Evolutionary conservation across 1,140 invertebrate genomes (phyloP).

Genomic region (Drosophila nannoptera): DNA sequence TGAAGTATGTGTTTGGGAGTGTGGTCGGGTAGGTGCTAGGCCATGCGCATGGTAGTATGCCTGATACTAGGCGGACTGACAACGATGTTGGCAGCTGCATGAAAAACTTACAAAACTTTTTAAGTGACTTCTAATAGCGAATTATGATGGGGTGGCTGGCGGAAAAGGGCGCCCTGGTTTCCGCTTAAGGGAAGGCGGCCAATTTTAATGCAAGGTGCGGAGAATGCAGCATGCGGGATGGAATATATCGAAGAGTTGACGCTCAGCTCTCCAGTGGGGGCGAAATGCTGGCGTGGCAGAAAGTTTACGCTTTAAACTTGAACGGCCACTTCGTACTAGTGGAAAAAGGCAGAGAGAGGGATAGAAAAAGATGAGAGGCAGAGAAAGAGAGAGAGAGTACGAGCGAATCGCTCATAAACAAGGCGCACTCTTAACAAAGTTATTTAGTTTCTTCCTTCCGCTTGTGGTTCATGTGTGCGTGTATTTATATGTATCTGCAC

Average conservation of each 20-base stretch:
- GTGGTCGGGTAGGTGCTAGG: conserved; percentile 8
- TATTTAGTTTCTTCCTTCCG: conserved; percentile 75
- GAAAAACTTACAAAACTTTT: conserved; percentile 71
- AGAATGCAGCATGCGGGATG: not conserved
- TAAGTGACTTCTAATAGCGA: conserved; percentile 76
- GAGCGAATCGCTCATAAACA: conserved; percentile 42
- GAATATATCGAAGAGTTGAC: no score
- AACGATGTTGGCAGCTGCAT: conserved; percentile 75
- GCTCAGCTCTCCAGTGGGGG: conserved; percentile 18
- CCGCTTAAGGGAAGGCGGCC: conserved; percentile 43
- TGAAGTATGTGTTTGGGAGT: conserved; percentile 3
- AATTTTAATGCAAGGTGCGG: conserved; percentile 60
- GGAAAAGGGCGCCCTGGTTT: conserved; percentile 13
- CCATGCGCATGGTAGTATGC: conserved; percentile 2
- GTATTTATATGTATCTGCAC: conserved; percentile 20
- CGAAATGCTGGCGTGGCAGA: conserved; percentile 44
- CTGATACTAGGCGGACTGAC: conserved; percentile 55
- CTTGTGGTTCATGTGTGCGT: conserved; percentile 21
- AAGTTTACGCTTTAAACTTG: conserved; percentile 76
- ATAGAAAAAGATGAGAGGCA: not conserved
- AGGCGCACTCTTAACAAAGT: conserved; percentile 66
- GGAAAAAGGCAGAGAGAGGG: conserved; percentile 14
- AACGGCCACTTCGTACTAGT: conserved; percentile 71
- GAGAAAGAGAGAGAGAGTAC: conserved; percentile 6
- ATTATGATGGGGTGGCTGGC: conserved; percentile 60